Conservation (phyloP, 2,888 invertebrate genomes). For the Galerucella calmariensis region DNA sequence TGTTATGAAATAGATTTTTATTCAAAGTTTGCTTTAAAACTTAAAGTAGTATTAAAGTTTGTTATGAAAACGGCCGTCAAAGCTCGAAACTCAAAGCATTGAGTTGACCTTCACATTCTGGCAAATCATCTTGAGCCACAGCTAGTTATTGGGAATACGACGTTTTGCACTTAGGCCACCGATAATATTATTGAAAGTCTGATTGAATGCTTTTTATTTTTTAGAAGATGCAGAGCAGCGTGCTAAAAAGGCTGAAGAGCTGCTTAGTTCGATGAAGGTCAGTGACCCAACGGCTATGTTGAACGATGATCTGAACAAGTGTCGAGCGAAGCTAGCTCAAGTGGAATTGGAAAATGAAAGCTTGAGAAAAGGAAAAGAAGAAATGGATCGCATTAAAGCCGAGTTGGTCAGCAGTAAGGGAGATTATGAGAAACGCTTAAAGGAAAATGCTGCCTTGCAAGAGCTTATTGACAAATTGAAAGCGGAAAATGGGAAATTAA, state of each 20-base stretch:
- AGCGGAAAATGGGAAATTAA: background rate
- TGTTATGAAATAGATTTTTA: too few species aligned
- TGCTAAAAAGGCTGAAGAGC: slow-evolving; percentile 50
- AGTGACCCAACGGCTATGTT: slow-evolving; percentile 49
- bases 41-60: too few species aligned
- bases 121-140: too few species aligned
- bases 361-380: slow-evolving; percentile 38
- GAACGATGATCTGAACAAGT: slow-evolving; percentile 44
- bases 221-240: slow-evolving; percentile 48
- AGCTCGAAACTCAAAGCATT: too few species aligned
- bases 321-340: slow-evolving; percentile 30
- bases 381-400: slow-evolving; percentile 38
- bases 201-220: background rate
- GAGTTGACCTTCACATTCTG: too few species aligned
- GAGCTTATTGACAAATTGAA: slow-evolving; percentile 1
- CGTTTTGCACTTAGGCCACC: too few species aligned
- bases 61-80: too few species aligned
- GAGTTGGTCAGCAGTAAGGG: background rate
- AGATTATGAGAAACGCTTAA: background rate
- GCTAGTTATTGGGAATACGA: too few species aligned
- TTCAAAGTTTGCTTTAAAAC: too few species aligned
- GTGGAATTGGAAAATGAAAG: slow-evolving; percentile 46
- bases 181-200: background rate
- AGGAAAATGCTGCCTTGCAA: slow-evolving; percentile 13
- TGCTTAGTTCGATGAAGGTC: slow-evolving; percentile 47